Base-by-base conservation (phyloP, 2,888 invertebrate species). In the Cryptops parisi region DNA sequence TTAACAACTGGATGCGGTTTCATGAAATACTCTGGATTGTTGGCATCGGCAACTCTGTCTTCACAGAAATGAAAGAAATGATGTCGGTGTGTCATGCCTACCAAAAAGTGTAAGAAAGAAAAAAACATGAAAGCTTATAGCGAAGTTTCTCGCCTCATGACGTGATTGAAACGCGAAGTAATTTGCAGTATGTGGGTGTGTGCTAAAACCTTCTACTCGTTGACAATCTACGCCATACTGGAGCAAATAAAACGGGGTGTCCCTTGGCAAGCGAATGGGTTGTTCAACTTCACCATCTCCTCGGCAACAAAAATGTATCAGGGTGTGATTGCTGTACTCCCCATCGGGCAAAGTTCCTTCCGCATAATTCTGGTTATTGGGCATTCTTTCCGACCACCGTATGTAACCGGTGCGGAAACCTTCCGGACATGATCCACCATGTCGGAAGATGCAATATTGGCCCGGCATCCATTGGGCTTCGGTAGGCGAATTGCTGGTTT, bases 11-110 rank as follows among this genome's bases (percentile, higher is more conserved):
- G 62, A 53, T 62, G 60, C 2, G 61, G 60, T 24, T 50, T 48
- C 25, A 57, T 58, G 44, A 61, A 62, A 46, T 60, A 58, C 1
- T 15, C 38, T 15, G 43, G 49, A 15, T 57, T 48, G 15, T 49
- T 12, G 12, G 43, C 47, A 19, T 49, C 47, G 21, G 46, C 55
- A 39, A 46, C 44, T 54, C 52, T 55, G 23, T 60, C 61, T 48
- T 62, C 62, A 45, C 59, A 58, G 52, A 60, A 62, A 54, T 62
- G 62, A 38, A 62, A 61, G 49, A 55, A 62, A 33, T 62, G 62
- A 25, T 60, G 58, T 22, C 55, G 52, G 49, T 60, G 60, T 5
- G 58, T 58, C 63, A 63, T 63, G 6, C 58, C 60, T 51, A 24
- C n/a, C n/a, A n/a, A n/a, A n/a, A n/a, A n/a, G n/a, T n/a, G n/a